A percentile compares a stretch with the other conserved stretches of the same genome.
Conservation (phyloP, 2,113 vertebrate species). For the Pseudorhombus dupliciocellatus region DNA sequence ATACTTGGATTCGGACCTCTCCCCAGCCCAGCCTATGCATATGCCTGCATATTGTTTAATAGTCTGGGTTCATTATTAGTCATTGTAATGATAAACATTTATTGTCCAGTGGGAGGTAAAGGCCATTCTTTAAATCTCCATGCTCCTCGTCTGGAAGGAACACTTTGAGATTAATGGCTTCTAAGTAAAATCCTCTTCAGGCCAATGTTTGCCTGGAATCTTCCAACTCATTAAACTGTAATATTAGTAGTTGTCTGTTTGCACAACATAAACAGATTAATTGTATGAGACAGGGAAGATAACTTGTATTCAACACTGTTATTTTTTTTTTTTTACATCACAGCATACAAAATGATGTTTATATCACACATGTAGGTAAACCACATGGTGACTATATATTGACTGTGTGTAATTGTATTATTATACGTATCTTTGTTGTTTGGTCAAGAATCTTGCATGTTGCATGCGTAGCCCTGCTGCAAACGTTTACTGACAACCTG, state of each 20-base stretch:
- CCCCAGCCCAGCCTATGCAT: conserved; percentile 12
- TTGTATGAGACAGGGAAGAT: conserved; percentile 9
- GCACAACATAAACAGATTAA: conserved; percentile 19
- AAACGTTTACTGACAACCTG: background rate
- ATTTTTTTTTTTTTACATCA: background rate
- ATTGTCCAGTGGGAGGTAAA: conserved; percentile 47
- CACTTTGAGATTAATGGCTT: conserved; percentile 56
- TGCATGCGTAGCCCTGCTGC: too few species aligned
- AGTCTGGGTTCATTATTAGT: conserved; percentile 58
- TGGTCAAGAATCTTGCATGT: background rate
- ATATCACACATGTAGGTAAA: too few species aligned
- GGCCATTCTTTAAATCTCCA: conserved; percentile 43
- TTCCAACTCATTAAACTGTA: conserved; percentile 48
- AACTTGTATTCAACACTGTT: conserved; percentile 1
- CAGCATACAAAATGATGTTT: background rate
- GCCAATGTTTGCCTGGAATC: conserved; percentile 38
- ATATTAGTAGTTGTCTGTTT: conserved; percentile 50
- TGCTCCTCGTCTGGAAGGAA: conserved; percentile 15
- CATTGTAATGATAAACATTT: conserved; percentile 64
- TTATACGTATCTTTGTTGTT: too few species aligned
- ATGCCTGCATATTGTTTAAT: conserved; percentile 55
- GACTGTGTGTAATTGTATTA: too few species aligned
- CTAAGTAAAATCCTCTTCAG: conserved; percentile 60
- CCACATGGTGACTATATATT: too few species aligned
- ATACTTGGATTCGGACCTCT: conserved; percentile 42